Conservation (phyloP, 2,113 vertebrate species). For the Machaerirhynchus nigripectus region DNA sequence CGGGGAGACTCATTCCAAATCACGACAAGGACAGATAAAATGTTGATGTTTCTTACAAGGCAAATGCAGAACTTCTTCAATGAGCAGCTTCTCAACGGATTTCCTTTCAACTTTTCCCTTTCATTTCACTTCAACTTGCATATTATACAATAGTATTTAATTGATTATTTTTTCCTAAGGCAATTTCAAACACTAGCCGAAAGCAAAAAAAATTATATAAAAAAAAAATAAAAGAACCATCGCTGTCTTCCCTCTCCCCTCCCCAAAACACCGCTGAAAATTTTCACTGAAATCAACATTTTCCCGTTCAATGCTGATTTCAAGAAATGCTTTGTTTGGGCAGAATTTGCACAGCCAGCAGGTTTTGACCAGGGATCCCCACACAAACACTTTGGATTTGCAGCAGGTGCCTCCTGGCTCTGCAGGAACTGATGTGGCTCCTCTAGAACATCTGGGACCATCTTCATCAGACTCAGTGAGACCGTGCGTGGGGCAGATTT, state of each 20-base stretch:
- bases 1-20: neutral
- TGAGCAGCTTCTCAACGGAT: constrained; percentile 2
- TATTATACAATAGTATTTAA: constrained; percentile 16
- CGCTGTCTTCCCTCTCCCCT: neutral
- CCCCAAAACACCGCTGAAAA: neutral
- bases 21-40: constrained; percentile 16
- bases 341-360: neutral
- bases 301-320: neutral
- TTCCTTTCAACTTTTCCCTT: constrained; percentile 22
- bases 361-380: neutral
- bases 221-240: neutral
- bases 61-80: constrained; percentile 32
- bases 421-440: neutral
- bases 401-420: neutral
- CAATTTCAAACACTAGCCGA: neutral
- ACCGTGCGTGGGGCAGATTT: neutral
- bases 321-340: neutral
- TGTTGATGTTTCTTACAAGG: constrained; percentile 17
- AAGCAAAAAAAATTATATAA: neutral
- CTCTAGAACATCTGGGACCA: neutral
- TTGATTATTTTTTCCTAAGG: neutral
- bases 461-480: neutral
- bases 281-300: neutral
- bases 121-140: constrained; percentile 5
- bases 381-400: neutral